Base-by-base conservation (phyloP, 2,888 invertebrate genomes). In the Galerucella pusilla region DNA sequence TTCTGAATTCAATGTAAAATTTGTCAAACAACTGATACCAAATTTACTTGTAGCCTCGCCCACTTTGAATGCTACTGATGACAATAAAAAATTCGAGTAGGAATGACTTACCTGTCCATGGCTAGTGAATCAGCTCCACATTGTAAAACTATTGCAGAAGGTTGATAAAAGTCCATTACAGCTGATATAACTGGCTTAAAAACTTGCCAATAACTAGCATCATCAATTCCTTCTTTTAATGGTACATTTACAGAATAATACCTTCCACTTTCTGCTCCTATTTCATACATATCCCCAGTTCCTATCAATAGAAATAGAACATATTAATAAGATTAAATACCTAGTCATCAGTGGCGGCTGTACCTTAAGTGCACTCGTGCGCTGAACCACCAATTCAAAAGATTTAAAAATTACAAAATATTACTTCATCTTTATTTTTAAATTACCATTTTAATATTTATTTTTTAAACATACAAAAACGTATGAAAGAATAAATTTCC, bases 181-280 rank as follows among this genome's bases (percentile, higher is more conserved):
- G 93, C 92, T 0, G 93, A 92, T 80, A 99, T 96, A 0, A 97
- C 94, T 0, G 98, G 98, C 84, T 98, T 97, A 86, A 99, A 99
- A 3, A 92, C 93, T 91, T 96, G 95, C 60, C 95, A 94, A 85
- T 97, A 97, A 81, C 95, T 96, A 75, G 92, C 90, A 87, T 99
- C 99, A 87, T 98, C 98, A 77, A 99, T 99, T 0, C 99, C 99
- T 88, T 99, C 98, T 84, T 97, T 96, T 14, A 99, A 87, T 0
- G 99, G 99, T 0, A 99, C 98, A 90, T 99, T 99, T 0, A 99
- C 96, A 0, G 98, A 98, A 86, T 99, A 99, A 86, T 97, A 98
- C 69, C 97, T 90, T 0, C 99, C 99, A 84, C 95, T 95, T 86
- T 98, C 98, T 0, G 97, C 95, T 0, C 99, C 99, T 68, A 98